Base-by-base conservation (phyloP, 2,888 invertebrate genomes). In the Ophioninae sp. region DNA sequence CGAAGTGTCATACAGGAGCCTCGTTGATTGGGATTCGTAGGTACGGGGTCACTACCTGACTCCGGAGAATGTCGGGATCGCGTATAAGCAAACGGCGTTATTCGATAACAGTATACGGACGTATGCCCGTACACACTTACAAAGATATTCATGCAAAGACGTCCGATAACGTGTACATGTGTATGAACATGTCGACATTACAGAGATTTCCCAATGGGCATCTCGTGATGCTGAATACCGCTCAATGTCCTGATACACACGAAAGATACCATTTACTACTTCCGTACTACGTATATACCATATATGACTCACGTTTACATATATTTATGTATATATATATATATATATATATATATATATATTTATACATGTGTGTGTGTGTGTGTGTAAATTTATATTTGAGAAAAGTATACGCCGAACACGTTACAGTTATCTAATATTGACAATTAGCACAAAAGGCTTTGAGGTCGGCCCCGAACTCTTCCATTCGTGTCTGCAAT, bases 151-250 rank as follows among this genome's bases (percentile, higher is more conserved):
- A 44, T 37, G 58, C n/a, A 79, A 58, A 37, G 44, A 41, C 10
- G 51, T 22, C 37, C 30, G 75, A 59, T 72, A 58, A 79, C 68
- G 67, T 41, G 13, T 10, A 22, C 65, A 23, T 51, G 37, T 65
- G 63, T 44, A 77, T 73, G 69, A 30, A 64, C 56, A 71, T 56
- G 23, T 22, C 69, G 74, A 75, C 75, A 84, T 81, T 81, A 81
- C 81, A 61, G 83, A 81, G 83, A 84, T 84, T 84, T 84, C 83
- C 83, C 83, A 84, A 81, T 75, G 81, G 83, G 63, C 74, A 79
- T 75, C 81, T 71, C 83, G 72, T 67, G 74, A 75, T 41, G 65
- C 61, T 72, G 83, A 74, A 81, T 78, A 65, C 67, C 69, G 77
- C 67, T 84, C 74, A 74, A 81, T 58, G 83, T 78, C 39, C 56